Base-by-base conservation (phyloP, 2,888 invertebrate species). In the Creontiades dilutus region DNA sequence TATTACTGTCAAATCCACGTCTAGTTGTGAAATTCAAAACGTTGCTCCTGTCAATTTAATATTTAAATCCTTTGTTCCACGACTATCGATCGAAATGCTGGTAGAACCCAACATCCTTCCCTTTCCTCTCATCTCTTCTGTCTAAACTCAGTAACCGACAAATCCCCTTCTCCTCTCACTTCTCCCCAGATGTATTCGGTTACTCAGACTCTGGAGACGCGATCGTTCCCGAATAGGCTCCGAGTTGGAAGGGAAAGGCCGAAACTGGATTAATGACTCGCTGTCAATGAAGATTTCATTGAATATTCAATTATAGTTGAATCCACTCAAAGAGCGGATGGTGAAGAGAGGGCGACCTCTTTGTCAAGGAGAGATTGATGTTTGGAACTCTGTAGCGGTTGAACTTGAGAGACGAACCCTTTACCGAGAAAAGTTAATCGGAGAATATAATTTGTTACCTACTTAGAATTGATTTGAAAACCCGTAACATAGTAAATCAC, bases 261-360 rank as follows among this genome's bases (percentile, higher is more conserved):
- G 75, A 75, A 28, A 75, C 75, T 52, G 52, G 52, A 52, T 52
- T 52, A 52, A 52, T 52, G 52, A 16, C 52, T 16, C 16, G 2
- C 75, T 75, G 4, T 11, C 75, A 75, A 75, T 75, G 16, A 75
- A 75, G 75, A 75, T 75, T 75, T 19, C 75, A 75, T 75, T 75
- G 75, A 75, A 75, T 75, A 75, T 75, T 75, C 75, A 75, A 75
- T 75, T 75, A 75, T 75, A n/a, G 75, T 27, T 28, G 7, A 75
- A 28, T 16, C 52, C 52, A 37, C 37, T 37, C 37, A 37, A 57
- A 57, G 57, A 57, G 57, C 57, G 19, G 57, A 57, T 57, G 19
- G 57, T 37, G 37, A 37, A 37, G 37, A 37, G 7, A 7, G 37
- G 37, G 37, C 37, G 37, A 37, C 37, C 37, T 37, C 37, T 37